phyloP scores from a whole-genome alignment of 2,888 invertebrate genomes.

The Sabatieria punctata region DNA sequence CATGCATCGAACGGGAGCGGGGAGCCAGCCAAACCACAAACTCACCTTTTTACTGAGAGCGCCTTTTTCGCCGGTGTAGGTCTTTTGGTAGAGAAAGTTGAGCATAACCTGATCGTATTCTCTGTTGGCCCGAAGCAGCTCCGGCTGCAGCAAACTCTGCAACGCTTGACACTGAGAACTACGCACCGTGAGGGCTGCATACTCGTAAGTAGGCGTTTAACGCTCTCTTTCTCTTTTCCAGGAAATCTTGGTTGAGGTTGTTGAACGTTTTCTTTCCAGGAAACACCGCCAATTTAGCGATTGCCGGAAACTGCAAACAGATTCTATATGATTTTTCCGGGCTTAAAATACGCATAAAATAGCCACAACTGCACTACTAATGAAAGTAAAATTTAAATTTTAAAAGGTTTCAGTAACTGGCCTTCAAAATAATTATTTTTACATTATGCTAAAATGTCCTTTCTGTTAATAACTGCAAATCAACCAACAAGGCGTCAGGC shows the following conservation, averaged over 20 bases:
- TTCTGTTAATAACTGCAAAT: too few species aligned
- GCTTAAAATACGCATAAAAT: too few species aligned
- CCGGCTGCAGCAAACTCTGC: slow-evolving; percentile 48
- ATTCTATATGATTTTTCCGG: too few species aligned
- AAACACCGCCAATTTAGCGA: slow-evolving; percentile 54
- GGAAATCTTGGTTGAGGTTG: slow-evolving; percentile 57
- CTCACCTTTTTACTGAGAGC: slow-evolving; percentile 17
- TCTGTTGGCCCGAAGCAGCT: slow-evolving; percentile 44
- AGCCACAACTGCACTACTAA: background rate
- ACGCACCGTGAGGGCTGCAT: too few species aligned
- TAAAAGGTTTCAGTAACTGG: too few species aligned
- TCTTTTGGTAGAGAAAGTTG: slow-evolving; percentile 28
- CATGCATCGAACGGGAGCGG: background rate
- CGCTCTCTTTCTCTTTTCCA: slow-evolving; percentile 59
- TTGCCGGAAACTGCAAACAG: slow-evolving; percentile 51
- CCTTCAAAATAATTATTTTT: too few species aligned
- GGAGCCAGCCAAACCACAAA: background rate
- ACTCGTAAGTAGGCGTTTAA: slow-evolving; percentile 59
- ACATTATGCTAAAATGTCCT: too few species aligned
- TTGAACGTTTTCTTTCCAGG: slow-evolving; percentile 86
- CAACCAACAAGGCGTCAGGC: too few species aligned
- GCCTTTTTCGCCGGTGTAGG: slow-evolving; percentile 17
- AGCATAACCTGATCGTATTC: slow-evolving; percentile 39
- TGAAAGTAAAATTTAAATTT: background rate
- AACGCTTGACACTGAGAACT: too few species aligned